Evolutionary conservation across 2,888 invertebrate species (phyloP).

Genomic region (Microplitis deprimator): DNA sequence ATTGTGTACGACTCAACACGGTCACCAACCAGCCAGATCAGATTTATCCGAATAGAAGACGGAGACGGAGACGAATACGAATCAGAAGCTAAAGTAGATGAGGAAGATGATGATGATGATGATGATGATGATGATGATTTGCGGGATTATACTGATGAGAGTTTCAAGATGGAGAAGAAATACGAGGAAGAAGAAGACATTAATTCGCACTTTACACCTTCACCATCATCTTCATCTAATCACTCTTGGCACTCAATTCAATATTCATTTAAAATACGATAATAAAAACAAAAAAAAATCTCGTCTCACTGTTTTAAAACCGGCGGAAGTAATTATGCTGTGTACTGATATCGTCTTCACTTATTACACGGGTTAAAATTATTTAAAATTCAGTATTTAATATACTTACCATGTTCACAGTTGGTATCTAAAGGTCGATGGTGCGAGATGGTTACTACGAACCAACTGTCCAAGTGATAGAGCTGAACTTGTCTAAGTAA

Average conservation of each 20-base stretch:
- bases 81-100: too few relatives aligned
- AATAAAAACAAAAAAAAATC: too few relatives aligned
- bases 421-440: slow-evolving; percentile 55
- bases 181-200: not conserved
- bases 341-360: too few relatives aligned
- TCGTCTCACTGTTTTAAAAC: too few relatives aligned
- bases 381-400: too few relatives aligned
- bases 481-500: slow-evolving; percentile 70
- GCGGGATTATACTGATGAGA: too few relatives aligned
- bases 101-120: too few relatives aligned
- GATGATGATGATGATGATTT: too few relatives aligned
- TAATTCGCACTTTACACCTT: not conserved
- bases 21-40: not conserved
- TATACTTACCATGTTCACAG: slow-evolving; percentile 66
- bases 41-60: not conserved
- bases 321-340: too few relatives aligned
- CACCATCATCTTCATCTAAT: not conserved
- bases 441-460: slow-evolving; percentile 69
- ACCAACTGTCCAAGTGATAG: slow-evolving; percentile 69
- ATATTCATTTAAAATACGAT: not conserved
- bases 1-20: slow-evolving; percentile 26
- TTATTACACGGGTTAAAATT: too few relatives aligned
- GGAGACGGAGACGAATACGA: too few relatives aligned
- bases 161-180: not conserved
- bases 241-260: not conserved